Percentiles rank a stretch among this genome's conserved stretches.
Evolutionary conservation across 2,797 vertebrate species (phyloP).

Genomic region (Poecilia wingei): DNA sequence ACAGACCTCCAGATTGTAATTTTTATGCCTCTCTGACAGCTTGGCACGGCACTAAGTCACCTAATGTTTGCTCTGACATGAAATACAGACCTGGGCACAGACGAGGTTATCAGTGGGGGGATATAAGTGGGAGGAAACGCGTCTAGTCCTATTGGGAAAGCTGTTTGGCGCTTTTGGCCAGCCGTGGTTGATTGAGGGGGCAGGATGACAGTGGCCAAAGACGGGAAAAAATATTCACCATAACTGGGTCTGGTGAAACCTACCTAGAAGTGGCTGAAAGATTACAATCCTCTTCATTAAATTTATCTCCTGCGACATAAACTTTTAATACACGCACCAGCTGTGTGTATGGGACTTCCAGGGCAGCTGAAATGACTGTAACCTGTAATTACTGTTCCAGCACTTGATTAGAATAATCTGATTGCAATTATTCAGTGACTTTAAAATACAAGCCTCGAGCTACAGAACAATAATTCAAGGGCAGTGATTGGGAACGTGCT

Average conservation of each 20-base stretch:
- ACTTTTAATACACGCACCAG: slow-evolving; percentile 97
- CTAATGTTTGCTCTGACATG: slow-evolving; percentile 82
- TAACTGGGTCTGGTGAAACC: slow-evolving; percentile 66
- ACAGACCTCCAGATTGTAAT: slow-evolving; percentile 84
- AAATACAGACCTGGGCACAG: slow-evolving; percentile 79
- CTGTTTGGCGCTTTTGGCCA: slow-evolving; percentile 47
- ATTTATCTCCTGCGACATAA: slow-evolving; percentile 97
- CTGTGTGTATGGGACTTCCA: slow-evolving; percentile 90
- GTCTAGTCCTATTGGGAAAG: slow-evolving; percentile 64
- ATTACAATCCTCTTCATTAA: slow-evolving; percentile 97
- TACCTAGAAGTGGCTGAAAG: slow-evolving; percentile 82
- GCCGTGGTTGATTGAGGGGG: slow-evolving; percentile 49
- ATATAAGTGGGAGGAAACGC: slow-evolving; percentile 70
- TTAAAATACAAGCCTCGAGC: slow-evolving; percentile 99
- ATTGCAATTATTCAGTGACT: slow-evolving; percentile 99
- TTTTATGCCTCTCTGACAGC: slow-evolving; percentile 82
- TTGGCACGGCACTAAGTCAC: slow-evolving; percentile 81
- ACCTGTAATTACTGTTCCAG: slow-evolving; percentile 99
- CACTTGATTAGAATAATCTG: slow-evolving; percentile 99
- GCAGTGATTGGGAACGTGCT: slow-evolving; percentile 95
- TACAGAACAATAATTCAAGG: slow-evolving; percentile 99
- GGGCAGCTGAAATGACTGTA: slow-evolving; percentile 96
- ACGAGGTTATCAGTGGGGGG: slow-evolving; percentile 77
- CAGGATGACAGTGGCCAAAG: slow-evolving; percentile 41
- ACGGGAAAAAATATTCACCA: slow-evolving; percentile 43